Conservation (phyloP, 2,888 invertebrate species). For the Stenolophus ochropezus region DNA sequence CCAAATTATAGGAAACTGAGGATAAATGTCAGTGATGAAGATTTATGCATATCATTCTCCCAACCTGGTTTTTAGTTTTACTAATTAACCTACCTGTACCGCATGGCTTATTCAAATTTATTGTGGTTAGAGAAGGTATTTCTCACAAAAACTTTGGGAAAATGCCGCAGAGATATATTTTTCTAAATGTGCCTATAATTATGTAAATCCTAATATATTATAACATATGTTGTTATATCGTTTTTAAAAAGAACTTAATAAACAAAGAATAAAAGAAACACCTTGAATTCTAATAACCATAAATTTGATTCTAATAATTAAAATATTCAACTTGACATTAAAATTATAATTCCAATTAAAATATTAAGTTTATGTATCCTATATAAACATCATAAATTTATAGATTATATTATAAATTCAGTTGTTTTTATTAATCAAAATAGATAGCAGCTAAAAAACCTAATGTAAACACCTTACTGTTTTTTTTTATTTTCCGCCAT, state of each 20-base stretch:
- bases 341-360: conserved; percentile 41
- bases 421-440: too few species aligned
- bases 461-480: too few species aligned
- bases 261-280: conserved; percentile 34
- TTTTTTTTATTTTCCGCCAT: too few species aligned
- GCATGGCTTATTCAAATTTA: conserved; percentile 13
- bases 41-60: conserved; percentile 40
- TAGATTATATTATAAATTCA: too few species aligned
- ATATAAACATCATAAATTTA: conserved; percentile 23
- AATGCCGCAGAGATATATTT: conserved; percentile 19
- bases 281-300: conserved; percentile 6
- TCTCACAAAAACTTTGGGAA: conserved; percentile 8
- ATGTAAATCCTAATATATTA: conserved; percentile 32
- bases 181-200: conserved; percentile 15
- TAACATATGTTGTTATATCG: conserved; percentile 18
- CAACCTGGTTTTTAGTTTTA: not conserved
- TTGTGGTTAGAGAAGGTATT: conserved; percentile 14
- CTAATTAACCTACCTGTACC: conserved; percentile 22
- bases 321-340: not conserved
- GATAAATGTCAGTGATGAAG: conserved; percentile 43
- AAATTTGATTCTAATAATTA: conserved; percentile 31
- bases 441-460: too few species aligned
- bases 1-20: conserved; percentile 42
- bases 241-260: not conserved
- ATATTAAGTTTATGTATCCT: conserved; percentile 21